Evolutionary conservation across 2,113 vertebrate species (phyloP), one percentile per base, ranked within the genome.

Genomic region (Callaeas wilsoni): DNA sequence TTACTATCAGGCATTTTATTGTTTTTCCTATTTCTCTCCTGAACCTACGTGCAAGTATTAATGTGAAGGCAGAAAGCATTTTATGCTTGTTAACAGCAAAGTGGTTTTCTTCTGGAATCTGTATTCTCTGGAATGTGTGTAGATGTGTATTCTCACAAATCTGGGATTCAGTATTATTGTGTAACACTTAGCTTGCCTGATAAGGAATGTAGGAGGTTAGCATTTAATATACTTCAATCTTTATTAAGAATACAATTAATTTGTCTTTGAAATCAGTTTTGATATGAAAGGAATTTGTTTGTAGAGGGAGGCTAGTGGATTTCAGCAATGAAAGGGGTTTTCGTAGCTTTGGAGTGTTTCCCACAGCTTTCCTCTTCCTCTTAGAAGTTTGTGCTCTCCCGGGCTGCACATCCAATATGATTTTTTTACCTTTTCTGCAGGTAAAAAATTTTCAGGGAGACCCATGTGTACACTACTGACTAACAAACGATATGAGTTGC

Each of bases 401-500:
- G 35, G 78, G 27, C 35, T 94, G 70, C 33, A 65, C 10, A 29
- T 47, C 42, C 49, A 75, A 35, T 50, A 17, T 53, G 9, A 27
- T 65, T 21, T 78, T 35, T 67, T 94, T n/a, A n/a, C 49, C 18
- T 69, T 69, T 91, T 75, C 71, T 91, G 46, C 95, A 99, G 99
- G 98, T 92, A 99, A 99, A 97, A 99, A 98, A 79, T 99, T 99
- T 96, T 98, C 99, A 6, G 99, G 99, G 52, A 98, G 99, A 83
- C 99, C 99, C 53, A 99, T 99, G 99, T 99, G 99, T 55, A 99
- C 99, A 0, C 97, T 99, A 18, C 97, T 99, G 77, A 99, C 99
- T 53, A 99, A 99, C 97, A 99, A 99, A 84, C 98, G 99, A 25
- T 99, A 99, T 1, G 99, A 99, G 97, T 90, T 99, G 97, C 98